These are phyloP conservation scores for Myotis findleyi DNA, from an alignment of 2,797 vertebrate genomes.

Conservation along the genomic window DNA sequence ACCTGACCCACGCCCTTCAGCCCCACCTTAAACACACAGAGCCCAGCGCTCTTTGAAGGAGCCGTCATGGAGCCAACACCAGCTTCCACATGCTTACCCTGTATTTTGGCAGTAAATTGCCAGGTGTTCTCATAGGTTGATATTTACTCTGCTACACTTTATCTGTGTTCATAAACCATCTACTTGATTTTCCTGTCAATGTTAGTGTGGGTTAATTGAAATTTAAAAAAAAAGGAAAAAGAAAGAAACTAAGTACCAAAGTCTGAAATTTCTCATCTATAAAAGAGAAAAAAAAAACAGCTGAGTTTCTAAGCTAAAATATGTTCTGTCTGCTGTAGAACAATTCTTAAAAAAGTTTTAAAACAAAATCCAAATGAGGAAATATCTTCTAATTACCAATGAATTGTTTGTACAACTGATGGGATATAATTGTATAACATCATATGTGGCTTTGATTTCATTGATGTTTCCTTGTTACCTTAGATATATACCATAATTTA, in stretches of 20 bases:
- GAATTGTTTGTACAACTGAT: not conserved
- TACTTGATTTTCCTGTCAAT: slow-evolving; percentile 60
- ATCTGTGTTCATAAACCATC: slow-evolving; percentile 54
- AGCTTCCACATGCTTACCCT: not conserved
- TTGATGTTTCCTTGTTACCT: not conserved
- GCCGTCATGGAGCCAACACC: not conserved
- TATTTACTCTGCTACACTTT: slow-evolving; percentile 65
- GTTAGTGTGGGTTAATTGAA: slow-evolving; percentile 46
- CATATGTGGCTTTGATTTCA: not conserved
- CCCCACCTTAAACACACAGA: slow-evolving; percentile 26
- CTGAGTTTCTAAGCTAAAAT: slow-evolving; percentile 59
- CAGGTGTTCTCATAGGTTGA: slow-evolving; percentile 49
- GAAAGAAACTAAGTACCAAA: slow-evolving; percentile 11
- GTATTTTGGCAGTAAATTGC: slow-evolving; percentile 58
- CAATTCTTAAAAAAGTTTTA: slow-evolving; percentile 35
- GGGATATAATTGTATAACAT: not conserved
- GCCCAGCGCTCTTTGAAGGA: not conserved
- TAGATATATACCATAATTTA: not conserved
- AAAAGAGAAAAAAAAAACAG: slow-evolving; percentile 25
- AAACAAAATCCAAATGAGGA: slow-evolving; percentile 22
- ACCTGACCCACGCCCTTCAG: not conserved
- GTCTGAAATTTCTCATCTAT: slow-evolving; percentile 47
- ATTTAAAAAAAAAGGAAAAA: not conserved
- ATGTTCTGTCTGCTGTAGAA: not conserved
- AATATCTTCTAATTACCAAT: slow-evolving; percentile 14